Evolutionary conservation across 2,113 vertebrate species (phyloP).

Genomic region (Rattus rattus): DNA sequence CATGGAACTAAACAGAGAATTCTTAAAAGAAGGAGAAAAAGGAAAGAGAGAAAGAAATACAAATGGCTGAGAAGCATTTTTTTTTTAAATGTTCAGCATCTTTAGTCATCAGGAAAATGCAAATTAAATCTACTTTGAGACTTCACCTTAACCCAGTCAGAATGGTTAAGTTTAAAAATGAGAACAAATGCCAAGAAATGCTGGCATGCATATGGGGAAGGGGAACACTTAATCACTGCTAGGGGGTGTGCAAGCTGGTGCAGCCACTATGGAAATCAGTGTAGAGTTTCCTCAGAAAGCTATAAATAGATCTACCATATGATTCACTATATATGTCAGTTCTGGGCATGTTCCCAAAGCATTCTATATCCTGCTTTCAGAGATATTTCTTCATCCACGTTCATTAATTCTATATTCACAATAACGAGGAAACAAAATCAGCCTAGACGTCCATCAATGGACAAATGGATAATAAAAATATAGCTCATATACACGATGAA

Average conservation of each 20-base stretch:
- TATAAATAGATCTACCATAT: background rate
- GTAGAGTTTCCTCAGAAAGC: background rate
- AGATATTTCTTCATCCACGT: background rate
- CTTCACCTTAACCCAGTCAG: background rate
- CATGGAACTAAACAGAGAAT: background rate
- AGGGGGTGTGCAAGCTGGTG: background rate
- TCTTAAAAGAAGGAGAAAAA: background rate
- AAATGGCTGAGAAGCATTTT: background rate
- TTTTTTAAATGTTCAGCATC: background rate
- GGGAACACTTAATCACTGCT: background rate
- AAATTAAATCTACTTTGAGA: conserved; percentile 9
- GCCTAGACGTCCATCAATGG: background rate
- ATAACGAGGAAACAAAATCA: background rate
- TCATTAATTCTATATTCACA: background rate
- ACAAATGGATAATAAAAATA: background rate
- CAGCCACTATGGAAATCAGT: background rate
- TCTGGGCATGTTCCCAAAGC: background rate
- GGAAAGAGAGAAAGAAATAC: background rate
- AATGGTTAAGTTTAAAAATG: background rate
- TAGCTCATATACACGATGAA: background rate
- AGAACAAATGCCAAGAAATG: no score
- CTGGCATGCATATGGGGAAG: background rate
- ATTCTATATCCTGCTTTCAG: background rate
- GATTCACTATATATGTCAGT: background rate
- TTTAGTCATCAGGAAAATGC: background rate